A percentile compares a stretch with the other conserved stretches of the same genome.
Conservation (phyloP, 2,797 vertebrate species). For the Pteronotus mesoamericanus region DNA sequence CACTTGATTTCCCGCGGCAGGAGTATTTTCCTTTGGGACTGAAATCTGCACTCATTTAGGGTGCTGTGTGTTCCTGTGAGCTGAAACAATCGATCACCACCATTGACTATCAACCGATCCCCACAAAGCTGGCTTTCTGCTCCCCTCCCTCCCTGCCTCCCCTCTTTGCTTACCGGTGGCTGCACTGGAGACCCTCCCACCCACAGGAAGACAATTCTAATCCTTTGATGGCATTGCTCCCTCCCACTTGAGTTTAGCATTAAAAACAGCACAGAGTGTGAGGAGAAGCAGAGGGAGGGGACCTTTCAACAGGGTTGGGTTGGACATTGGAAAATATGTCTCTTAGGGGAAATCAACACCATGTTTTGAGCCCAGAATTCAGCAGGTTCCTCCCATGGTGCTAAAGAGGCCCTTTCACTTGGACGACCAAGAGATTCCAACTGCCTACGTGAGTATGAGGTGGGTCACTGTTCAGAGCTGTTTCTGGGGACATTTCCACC, state of each 20-base stretch:
- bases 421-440: slow-evolving; percentile 76
- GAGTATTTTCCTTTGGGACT: neutral
- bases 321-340: neutral
- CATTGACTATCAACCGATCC: slow-evolving; percentile 62
- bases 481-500: slow-evolving; percentile 65
- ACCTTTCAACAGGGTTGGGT: neutral
- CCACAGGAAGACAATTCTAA: neutral
- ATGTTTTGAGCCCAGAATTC: slow-evolving; percentile 65
- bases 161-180: slow-evolving; percentile 61
- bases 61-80: neutral
- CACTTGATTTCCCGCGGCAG: neutral
- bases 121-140: slow-evolving; percentile 68
- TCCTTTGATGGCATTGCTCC: slow-evolving; percentile 58
- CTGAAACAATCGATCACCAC: neutral
- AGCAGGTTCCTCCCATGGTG: slow-evolving; percentile 66
- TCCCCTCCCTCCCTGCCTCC: neutral
- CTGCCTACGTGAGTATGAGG: slow-evolving; percentile 73
- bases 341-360: slow-evolving; percentile 9
- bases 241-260: slow-evolving; percentile 55
- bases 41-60: neutral
- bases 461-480: slow-evolving; percentile 64
- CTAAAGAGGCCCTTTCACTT: slow-evolving; percentile 76
- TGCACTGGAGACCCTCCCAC: slow-evolving; percentile 56
- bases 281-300: neutral
- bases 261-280: slow-evolving; percentile 55